Base-by-base conservation (phyloP, 2,113 vertebrate species). In the Physeter macrocephalus region DNA sequence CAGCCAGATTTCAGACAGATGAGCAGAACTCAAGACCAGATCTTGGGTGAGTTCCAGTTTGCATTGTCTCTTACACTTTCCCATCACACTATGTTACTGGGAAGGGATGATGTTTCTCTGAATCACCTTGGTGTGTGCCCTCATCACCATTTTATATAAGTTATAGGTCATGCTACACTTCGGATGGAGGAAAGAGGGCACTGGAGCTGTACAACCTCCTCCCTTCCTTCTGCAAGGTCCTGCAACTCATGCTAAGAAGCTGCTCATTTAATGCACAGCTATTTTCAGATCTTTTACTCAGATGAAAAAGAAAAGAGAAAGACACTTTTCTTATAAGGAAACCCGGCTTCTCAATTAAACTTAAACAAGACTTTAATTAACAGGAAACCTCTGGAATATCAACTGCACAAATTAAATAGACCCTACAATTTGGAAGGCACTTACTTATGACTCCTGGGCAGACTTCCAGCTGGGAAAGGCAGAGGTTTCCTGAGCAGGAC, bases 341-440 rank as follows among this genome's bases (percentile, higher is more conserved):
- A 83, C 20, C 15, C 72, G 74, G 59, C 25, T 98, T 94, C 69
- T 95, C 85, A 59, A 49, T 93, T 91, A 88, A 87, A 92, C n/a
- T 36, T 90, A n/a, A 92, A n/a, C 77, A 87, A 92, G 74, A 77
- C 13, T 80, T 94, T 86, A 94, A 94, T 94, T 75, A 94, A 74
- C 59, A 88, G 72, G 87, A 75, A 93, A 80, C 46, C 80, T 81
- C 87, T 81, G 86, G 94, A 90, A 69, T 81, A 90, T 83, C 88
- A 95, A 89, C 3, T 29, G 17, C 36, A 67, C 72, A 78, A 67
- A 95, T 89, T 64, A 85, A 95, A 77, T 61, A 54, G 86, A 61
- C 59, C 39, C 64, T 93, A 69, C 89, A 49, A 25, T 82, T 93
- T 72, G 69, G 43, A 94, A 97, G 69, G 34, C 71, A 25, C 80